These are phyloP conservation scores for Montipora foliosa DNA, from an alignment of 64 coral and sea anemone species.

Conservation along the genomic window DNA sequence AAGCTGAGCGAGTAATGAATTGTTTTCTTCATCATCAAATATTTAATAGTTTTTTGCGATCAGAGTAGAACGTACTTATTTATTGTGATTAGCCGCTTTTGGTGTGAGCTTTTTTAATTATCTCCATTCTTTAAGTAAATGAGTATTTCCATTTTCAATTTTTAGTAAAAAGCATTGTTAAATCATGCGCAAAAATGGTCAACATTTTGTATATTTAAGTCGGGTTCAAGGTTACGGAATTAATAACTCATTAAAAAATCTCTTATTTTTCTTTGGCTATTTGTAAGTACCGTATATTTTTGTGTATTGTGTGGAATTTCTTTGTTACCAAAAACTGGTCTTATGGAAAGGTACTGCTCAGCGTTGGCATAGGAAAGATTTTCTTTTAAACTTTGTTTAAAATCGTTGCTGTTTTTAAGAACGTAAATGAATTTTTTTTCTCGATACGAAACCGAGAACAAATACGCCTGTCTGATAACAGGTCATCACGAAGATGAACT, in stretches of 20 bases:
- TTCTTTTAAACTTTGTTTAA: too few relatives aligned
- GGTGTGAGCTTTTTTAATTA: constrained; percentile 16
- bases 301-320: too few relatives aligned
- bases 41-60: constrained; percentile 46
- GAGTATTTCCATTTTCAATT: constrained; percentile 22
- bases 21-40: constrained; percentile 15
- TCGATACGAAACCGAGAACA: constrained; percentile 1
- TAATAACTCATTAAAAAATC: not conserved
- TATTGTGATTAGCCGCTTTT: constrained; percentile 54
- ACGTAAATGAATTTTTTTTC: not conserved
- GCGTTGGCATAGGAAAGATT: too few relatives aligned
- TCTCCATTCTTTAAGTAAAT: constrained; percentile 28
- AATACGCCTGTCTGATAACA: not conserved
- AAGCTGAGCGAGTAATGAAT: not conserved
- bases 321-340: too few relatives aligned
- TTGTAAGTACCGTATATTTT: too few relatives aligned
- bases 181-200: not conserved
- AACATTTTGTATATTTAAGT: not conserved
- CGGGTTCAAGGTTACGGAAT: not conserved
- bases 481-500: too few relatives aligned
- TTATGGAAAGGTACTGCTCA: too few relatives aligned
- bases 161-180: not conserved
- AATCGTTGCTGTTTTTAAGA: too few relatives aligned
- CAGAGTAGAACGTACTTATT: not conserved
- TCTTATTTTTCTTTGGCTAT: too few relatives aligned